Evolutionary conservation across 1,140 invertebrate genomes (phyloP), one percentile per base, ranked within the genome.

Genomic region (Pseudomyrmex flavicornis): DNA sequence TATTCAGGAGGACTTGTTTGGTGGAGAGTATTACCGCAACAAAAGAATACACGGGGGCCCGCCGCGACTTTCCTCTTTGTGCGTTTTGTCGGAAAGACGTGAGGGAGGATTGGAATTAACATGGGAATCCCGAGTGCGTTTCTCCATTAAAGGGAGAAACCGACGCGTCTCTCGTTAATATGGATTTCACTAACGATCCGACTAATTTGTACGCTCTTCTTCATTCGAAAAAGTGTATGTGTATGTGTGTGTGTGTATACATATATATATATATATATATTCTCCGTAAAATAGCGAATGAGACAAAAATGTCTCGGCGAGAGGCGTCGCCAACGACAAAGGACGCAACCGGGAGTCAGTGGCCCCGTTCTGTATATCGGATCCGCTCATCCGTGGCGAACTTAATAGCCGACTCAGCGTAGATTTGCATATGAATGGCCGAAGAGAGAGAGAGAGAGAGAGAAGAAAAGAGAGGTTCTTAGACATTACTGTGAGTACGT

Each of bases 341-440:
- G 68, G 70, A 62, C 12, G 20, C 20, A 73, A 12, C 35, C 5
- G 56, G 54, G 54, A 79, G 46, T 58, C 66, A 35, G n/a, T 46
- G 52, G 63, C 48, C 66, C 35, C 35, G 35, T 35, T 20, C 13
- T 61, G 50, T 66, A 65, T 59, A 62, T 20, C 63, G 65, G 52
- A 77, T 73, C 75, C 52, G 72, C 65, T 70, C 70, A 54, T 56
- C 70, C 48, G 46, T 84, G 50, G 44, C 44, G 35, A 61, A 48
- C 63, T 75, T 80, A 88, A 87, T 87, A 82, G 82, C 59, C 77
- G 66, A 35, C 79, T 70, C 85, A 35, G 46, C 22, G 44, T 63
- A 22, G 63, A 89, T 90, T 90, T 89, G 73, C 88, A 90, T 90
- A 26, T 85, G 87, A 89, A 89, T 87, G 69, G 65, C 44, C 35